Conservation (phyloP, 2,113 vertebrate species). For the Etheostoma cragini region DNA sequence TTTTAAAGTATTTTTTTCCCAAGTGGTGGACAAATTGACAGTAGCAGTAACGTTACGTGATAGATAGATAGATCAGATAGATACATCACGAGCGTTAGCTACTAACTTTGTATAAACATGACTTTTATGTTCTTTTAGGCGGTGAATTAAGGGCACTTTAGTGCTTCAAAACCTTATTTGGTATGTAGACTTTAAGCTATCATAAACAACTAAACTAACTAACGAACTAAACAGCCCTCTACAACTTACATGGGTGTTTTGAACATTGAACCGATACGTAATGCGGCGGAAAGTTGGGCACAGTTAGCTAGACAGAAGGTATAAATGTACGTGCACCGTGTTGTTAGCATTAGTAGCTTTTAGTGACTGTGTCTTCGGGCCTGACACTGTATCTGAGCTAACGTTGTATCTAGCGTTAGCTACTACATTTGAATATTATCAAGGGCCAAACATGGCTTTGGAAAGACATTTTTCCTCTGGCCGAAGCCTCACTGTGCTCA, state of each 20-base stretch:
- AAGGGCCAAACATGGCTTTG: not conserved
- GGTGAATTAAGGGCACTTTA: not conserved
- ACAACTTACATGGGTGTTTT: not conserved
- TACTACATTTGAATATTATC: conserved; percentile 29
- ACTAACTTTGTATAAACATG: not conserved
- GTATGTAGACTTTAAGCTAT: rapidly evolving
- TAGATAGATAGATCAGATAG: not conserved
- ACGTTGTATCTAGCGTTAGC: not conserved
- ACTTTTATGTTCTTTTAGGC: not conserved
- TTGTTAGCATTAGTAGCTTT: not conserved
- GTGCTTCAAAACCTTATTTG: not conserved
- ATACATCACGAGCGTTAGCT: conserved; percentile 10
- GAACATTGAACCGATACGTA: not conserved
- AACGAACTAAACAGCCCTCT: not conserved
- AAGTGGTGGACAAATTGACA: not conserved
- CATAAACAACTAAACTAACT: too few relatives aligned
- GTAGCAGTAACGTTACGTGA: not conserved
- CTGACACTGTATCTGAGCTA: not conserved
- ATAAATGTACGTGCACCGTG: not conserved
- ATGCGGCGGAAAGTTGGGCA: not conserved
- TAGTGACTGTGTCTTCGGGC: not conserved
- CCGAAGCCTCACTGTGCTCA: conserved; percentile 16
- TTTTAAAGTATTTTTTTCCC: not conserved
- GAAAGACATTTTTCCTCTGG: not conserved
- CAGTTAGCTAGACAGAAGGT: conserved; percentile 16